These are phyloP conservation scores for Saiga tatarica DNA, from an alignment of 2,113 vertebrate genomes.

Conservation along the genomic window DNA sequence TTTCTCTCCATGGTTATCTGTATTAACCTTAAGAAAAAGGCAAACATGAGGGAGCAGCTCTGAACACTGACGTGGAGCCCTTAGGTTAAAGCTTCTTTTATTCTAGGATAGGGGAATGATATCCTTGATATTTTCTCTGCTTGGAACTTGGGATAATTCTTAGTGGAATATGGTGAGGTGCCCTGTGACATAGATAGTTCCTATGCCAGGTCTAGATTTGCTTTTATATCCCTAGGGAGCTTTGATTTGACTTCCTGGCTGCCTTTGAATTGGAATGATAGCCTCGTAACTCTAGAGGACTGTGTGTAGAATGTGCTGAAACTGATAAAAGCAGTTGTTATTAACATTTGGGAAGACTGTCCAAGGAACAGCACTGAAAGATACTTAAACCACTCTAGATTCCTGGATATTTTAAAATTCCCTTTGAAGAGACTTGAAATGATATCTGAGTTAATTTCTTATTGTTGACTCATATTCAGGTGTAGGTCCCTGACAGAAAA, in stretches of 20 bases:
- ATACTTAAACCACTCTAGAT: background rate
- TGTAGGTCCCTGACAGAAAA: background rate
- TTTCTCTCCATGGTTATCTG: slow-evolving; percentile 58
- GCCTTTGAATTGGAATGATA: slow-evolving; percentile 7
- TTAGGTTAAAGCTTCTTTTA: slow-evolving; percentile 24
- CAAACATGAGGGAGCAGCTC: slow-evolving; percentile 36
- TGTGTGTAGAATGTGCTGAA: background rate
- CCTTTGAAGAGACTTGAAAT: slow-evolving; percentile 22
- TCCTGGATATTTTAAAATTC: slow-evolving; percentile 25
- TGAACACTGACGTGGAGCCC: slow-evolving; percentile 21
- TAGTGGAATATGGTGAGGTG: background rate
- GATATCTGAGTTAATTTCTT: slow-evolving; percentile 10
- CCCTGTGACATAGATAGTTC: background rate
- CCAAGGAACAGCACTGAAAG: background rate
- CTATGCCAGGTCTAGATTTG: background rate
- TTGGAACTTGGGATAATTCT: background rate
- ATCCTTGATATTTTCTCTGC: slow-evolving; percentile 14
- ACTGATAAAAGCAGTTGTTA: background rate
- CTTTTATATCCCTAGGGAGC: background rate
- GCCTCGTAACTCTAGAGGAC: background rate
- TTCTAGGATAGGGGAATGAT: background rate
- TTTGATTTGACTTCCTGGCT: slow-evolving; percentile 22
- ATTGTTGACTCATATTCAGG: background rate
- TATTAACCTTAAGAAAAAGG: slow-evolving; percentile 70
- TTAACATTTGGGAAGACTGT: slow-evolving; percentile 12